These are phyloP conservation scores for Lepidurus arcticus DNA, from an alignment of 1,140 invertebrate genomes.

Conservation along the genomic window DNA sequence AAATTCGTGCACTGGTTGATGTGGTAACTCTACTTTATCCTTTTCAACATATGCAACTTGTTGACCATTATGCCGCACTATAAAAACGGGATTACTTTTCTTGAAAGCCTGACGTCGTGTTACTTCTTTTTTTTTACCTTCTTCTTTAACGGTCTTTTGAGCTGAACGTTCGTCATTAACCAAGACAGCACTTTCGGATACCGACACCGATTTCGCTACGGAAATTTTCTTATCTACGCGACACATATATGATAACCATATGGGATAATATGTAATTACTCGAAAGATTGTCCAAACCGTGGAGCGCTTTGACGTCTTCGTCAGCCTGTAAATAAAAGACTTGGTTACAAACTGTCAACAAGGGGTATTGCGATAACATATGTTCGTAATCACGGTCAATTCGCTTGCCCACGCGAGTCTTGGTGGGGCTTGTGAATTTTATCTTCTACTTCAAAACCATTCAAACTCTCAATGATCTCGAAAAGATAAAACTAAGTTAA, in stretches of 20 bases:
- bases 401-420: too few relatives aligned
- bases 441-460: too few relatives aligned
- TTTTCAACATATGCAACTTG: background rate
- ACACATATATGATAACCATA: background rate
- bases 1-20: background rate
- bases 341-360: background rate
- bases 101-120: background rate
- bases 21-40: background rate
- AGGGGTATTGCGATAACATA: background rate
- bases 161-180: constrained; percentile 8
- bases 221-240: background rate
- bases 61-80: background rate
- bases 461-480: too few relatives aligned
- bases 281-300: background rate
- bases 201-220: background rate
- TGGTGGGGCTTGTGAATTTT: too few relatives aligned
- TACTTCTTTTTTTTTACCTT: background rate
- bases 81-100: background rate
- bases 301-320: constrained; percentile 16
- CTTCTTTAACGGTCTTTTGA: background rate
- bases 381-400: background rate
- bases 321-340: background rate
- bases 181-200: background rate
- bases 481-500: too few relatives aligned
- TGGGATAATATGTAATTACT: background rate